A percentile compares a stretch with the other conserved stretches of the same genome.
phyloP scores from a whole-genome alignment of 1,140 invertebrate genomes.

The Trichonephila clavipes region DNA sequence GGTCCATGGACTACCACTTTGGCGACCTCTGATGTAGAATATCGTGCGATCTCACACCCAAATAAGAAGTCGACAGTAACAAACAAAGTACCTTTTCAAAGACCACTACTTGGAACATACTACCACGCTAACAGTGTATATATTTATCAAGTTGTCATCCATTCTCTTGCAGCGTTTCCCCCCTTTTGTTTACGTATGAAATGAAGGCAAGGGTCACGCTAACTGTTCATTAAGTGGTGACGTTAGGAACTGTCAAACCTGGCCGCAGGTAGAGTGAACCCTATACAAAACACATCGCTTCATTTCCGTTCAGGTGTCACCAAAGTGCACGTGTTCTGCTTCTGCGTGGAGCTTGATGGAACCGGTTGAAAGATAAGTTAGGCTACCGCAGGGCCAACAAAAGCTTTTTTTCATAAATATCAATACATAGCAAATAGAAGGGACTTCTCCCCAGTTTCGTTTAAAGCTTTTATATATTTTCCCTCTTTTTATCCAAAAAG shows the following conservation, averaged over 20 bases:
- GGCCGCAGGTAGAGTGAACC: neutral
- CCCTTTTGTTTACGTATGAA: neutral
- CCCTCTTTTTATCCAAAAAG: neutral
- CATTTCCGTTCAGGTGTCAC: conserved; percentile 36
- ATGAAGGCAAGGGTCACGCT: neutral
- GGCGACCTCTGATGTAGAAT: too few relatives aligned
- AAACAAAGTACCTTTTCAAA: too few relatives aligned
- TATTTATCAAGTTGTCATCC: neutral
- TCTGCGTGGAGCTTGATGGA: neutral
- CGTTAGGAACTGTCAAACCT: neutral
- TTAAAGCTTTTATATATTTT: neutral
- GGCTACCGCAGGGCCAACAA: neutral
- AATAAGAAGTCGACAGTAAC: too few relatives aligned
- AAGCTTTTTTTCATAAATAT: neutral
- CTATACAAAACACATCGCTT: neutral
- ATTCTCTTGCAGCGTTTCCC: neutral
- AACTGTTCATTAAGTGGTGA: conserved; percentile 13
- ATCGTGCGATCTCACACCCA: too few relatives aligned
- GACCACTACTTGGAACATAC: too few relatives aligned
- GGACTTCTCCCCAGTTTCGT: neutral
- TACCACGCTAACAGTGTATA: neutral
- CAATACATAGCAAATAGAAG: conserved; percentile 7
- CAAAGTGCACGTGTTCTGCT: conserved; percentile 2
- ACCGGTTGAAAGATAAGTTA: conserved; percentile 28
- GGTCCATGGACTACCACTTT: too few relatives aligned